Conservation (phyloP, 2,888 invertebrate genomes). For the Drosophila fungiperda region DNA sequence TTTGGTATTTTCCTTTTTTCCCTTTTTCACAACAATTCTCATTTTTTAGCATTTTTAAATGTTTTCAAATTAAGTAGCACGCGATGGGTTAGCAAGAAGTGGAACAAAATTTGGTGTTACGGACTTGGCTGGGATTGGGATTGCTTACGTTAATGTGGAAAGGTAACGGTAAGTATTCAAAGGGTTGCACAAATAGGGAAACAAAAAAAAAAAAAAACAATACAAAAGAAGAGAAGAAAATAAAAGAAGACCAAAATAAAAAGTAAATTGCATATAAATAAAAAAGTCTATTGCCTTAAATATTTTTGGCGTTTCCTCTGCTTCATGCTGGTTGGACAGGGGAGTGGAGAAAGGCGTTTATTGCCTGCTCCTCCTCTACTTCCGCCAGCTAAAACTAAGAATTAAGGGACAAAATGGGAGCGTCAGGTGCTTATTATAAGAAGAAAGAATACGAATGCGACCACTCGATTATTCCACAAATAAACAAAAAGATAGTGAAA, state of each 20-base stretch:
- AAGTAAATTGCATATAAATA: constrained; percentile 68
- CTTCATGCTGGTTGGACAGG: background rate
- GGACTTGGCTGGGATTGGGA: constrained; percentile 7
- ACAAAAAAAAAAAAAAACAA: constrained; percentile 11
- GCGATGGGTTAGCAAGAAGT: constrained; percentile 40
- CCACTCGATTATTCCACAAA: constrained; percentile 1
- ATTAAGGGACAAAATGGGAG: background rate
- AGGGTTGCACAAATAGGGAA: constrained; percentile 62
- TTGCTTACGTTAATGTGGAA: constrained; percentile 13
- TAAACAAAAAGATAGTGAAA: background rate
- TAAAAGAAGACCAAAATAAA: constrained; percentile 4
- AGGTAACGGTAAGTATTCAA: constrained; percentile 21
- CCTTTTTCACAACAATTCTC: constrained; percentile 50
- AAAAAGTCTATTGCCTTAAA: constrained; percentile 55
- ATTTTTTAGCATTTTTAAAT: constrained; percentile 79
- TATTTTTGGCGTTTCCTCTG: constrained; percentile 35
- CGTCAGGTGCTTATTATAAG: constrained; percentile 17
- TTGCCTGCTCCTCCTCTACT: constrained; percentile 12
- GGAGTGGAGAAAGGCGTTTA: constrained; percentile 19
- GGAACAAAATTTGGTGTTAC: background rate
- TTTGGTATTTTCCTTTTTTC: constrained; percentile 1
- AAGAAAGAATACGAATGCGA: constrained; percentile 3
- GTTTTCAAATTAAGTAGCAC: constrained; percentile 71
- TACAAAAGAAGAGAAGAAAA: background rate
- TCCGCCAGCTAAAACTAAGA: background rate